These are phyloP conservation scores for Phasia obesa DNA, from an alignment of 2,888 invertebrate genomes.

Conservation along the genomic window DNA sequence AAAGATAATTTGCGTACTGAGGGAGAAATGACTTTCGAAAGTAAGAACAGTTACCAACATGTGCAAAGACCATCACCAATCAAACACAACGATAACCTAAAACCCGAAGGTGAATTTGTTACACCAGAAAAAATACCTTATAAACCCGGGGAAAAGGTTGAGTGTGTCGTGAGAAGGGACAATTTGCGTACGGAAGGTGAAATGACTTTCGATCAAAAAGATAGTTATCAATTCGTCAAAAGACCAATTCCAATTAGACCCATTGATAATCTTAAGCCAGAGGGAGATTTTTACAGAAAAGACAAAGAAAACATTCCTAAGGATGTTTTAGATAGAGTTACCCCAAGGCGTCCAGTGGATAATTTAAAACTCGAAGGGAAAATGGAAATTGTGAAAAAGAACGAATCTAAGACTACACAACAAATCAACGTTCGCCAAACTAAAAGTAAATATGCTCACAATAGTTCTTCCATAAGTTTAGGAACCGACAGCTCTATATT, in stretches of 20 bases:
- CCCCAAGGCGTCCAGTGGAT: constrained; percentile 85
- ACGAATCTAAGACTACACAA: constrained; percentile 71
- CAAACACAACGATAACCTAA: constrained; percentile 78
- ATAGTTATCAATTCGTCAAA: constrained; percentile 79
- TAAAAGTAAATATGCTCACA: constrained; percentile 73
- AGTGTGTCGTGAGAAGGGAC: constrained; percentile 82
- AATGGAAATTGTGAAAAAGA: constrained; percentile 75
- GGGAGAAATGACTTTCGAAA: constrained; percentile 84
- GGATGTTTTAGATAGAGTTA: constrained; percentile 81
- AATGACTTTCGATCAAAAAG: constrained; percentile 73
- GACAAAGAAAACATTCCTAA: constrained; percentile 83
- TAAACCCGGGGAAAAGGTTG: constrained; percentile 83
- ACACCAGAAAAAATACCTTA: constrained; percentile 83
- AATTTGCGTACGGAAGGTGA: constrained; percentile 84
- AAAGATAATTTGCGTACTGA: constrained; percentile 84
- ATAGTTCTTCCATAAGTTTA: constrained; percentile 86
- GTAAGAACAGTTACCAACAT: constrained; percentile 82
- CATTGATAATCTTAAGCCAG: constrained; percentile 84
- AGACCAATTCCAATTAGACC: constrained; percentile 83
- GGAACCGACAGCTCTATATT: constrained; percentile 84
- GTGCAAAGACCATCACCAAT: constrained; percentile 75
- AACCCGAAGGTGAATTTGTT: constrained; percentile 80
- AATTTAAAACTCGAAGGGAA: constrained; percentile 85
- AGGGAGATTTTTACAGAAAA: constrained; percentile 81
- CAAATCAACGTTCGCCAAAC: constrained; percentile 69